Evolutionary conservation across 2,888 invertebrate species (phyloP), one percentile per base, ranked within the genome.

Genomic region (Sycophila texana): DNA sequence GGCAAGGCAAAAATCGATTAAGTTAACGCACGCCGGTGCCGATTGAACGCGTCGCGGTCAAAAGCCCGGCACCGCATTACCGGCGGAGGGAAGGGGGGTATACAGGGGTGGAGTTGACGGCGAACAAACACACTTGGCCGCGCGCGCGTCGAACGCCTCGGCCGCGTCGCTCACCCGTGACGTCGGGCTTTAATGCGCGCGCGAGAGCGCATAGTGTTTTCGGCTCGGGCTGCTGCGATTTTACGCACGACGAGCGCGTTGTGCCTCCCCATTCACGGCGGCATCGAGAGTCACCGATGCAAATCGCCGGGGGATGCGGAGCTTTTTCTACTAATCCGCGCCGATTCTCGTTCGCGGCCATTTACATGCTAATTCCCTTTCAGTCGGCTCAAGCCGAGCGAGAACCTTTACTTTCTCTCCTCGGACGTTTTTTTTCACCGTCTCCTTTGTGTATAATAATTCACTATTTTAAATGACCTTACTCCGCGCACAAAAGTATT

Each of bases 191-290:
- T 26, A 68, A 68, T 61, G 51, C 55, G 22, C 16, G 63, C 47
- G 58, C 18, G 55, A 26, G 26, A 3, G 26, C 26, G 3, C 26
- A 26, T 10, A 30, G 30, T 18, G 61, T 30, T 39, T 39, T 65
- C n/a, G 68, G 63, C 47, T 20, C 4, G 49, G 51, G 55, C 39
- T 20, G 22, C 30, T 2, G 20, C 66, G 70, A 77, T 77, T 73
- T 77, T 67, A 77, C 39, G 72, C 66, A 26, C 70, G 63, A 63
- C 55, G 74, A 74, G 58, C 55, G 74, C 79, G 58, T 75, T 75
- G 68, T 70, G 61, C 39, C 39, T 53, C 39, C 18, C 49, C 53
- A 65, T 55, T 73, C 26, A 39, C 26, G 30, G 39, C 16, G 39
- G n/a, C 51, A 39, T 2, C 12, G 55, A 39, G 47, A 39, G 26